phyloP scores from a whole-genome alignment of 2,888 invertebrate species.

The Sicus ferrugineus region DNA sequence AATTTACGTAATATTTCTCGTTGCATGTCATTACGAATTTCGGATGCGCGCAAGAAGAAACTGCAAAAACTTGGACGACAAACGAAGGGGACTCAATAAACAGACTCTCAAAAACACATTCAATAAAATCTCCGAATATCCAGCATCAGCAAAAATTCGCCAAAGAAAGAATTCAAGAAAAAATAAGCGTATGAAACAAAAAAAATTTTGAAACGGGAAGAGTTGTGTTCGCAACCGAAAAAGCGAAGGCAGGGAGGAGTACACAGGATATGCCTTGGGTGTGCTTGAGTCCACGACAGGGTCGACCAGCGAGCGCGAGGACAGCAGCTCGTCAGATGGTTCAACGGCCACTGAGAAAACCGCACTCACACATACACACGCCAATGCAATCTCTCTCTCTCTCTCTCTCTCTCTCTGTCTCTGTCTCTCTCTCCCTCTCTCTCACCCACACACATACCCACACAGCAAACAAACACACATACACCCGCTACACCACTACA shows the following conservation, averaged over 20 bases:
- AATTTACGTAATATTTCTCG: constrained; percentile 41
- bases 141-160: neutral
- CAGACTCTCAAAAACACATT: constrained; percentile 40
- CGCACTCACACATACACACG: neutral
- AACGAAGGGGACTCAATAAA: constrained; percentile 29
- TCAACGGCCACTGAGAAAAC: constrained; percentile 25
- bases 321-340: constrained; percentile 11
- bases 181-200: neutral
- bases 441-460: neutral
- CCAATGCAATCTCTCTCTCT: no score
- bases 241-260: no score
- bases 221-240: no score
- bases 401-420: no score
- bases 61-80: constrained; percentile 20
- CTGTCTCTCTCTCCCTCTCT: no score
- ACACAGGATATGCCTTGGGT: neutral
- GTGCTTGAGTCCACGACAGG: neutral
- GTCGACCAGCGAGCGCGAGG: neutral
- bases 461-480: constrained; percentile 12
- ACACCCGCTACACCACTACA: constrained; percentile 17
- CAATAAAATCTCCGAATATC: constrained; percentile 21
- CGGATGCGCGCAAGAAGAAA: constrained; percentile 31
- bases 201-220: no score
- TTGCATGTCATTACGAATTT: constrained; percentile 46
- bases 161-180: neutral